Evolutionary conservation across 2,113 vertebrate genomes (phyloP).

Genomic region (Macquaria australasica): DNA sequence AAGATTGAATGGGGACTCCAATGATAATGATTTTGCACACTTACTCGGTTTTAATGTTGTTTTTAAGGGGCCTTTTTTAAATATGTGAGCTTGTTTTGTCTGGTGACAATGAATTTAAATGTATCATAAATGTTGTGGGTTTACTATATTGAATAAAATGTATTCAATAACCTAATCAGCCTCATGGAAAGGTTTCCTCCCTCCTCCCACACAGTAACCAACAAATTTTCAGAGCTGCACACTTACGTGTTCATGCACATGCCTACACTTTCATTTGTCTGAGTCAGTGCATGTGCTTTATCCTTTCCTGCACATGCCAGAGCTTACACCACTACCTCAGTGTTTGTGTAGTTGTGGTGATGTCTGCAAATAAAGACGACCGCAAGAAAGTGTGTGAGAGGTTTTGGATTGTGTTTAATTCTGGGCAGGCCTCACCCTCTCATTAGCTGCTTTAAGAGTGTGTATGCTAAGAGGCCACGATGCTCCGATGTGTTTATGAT

Average conservation of each 20-base stretch:
- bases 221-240: constrained; percentile 17
- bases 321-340: constrained; percentile 18
- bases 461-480: constrained; percentile 35
- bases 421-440: constrained; percentile 47
- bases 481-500: constrained; percentile 51
- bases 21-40: constrained; percentile 52
- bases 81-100: constrained; percentile 28
- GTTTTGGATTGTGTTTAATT: constrained; percentile 16
- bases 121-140: constrained; percentile 27
- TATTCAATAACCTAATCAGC: constrained; percentile 35
- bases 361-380: constrained; percentile 2
- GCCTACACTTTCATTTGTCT: constrained; percentile 16
- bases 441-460: constrained; percentile 62
- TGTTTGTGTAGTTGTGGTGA: constrained; percentile 33
- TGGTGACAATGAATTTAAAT: constrained; percentile 29
- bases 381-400: constrained; percentile 30
- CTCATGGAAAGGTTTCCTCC: constrained; percentile 67
- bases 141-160: constrained; percentile 59
- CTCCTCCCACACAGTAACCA: constrained; percentile 46
- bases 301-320: neutral
- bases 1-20: neutral
- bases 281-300: neutral
- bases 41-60: neutral
- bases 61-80: neutral
- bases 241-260: neutral